Conservation (phyloP, 1,140 invertebrate species). For the Ephestia elutella region DNA sequence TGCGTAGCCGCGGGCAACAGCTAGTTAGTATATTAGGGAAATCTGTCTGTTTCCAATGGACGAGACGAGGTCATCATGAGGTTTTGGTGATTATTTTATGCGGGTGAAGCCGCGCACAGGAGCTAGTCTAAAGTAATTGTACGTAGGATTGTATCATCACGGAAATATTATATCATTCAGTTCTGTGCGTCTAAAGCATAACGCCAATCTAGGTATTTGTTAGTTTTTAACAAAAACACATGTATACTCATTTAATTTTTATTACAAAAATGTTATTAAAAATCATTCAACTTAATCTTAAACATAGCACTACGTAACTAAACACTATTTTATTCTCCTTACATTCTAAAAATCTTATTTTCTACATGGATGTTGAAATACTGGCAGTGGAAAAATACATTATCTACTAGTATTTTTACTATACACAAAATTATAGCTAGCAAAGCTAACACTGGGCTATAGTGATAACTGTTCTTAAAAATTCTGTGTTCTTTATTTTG, state of each 20-base stretch:
- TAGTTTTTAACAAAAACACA: constrained; percentile 15
- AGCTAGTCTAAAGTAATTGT: no score
- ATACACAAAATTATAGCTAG: constrained; percentile 28
- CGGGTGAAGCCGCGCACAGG: no score
- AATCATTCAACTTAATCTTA: constrained; percentile 70
- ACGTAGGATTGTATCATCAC: no score
- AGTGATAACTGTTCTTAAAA: constrained; percentile 9
- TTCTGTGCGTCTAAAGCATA: no score
- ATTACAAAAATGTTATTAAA: constrained; percentile 75
- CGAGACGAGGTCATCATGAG: no score
- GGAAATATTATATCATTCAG: no score
- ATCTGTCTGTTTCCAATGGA: no score
- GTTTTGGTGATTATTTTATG: no score
- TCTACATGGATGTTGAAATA: constrained; percentile 71
- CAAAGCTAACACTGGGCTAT: constrained; percentile 14
- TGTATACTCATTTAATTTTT: constrained; percentile 52
- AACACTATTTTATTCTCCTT: constrained; percentile 49
- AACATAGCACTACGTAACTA: constrained; percentile 33
- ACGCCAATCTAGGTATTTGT: no score
- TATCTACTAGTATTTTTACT: constrained; percentile 36
- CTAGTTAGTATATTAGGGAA: no score
- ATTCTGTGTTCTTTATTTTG: neutral
- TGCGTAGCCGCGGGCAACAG: no score
- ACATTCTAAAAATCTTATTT: constrained; percentile 39
- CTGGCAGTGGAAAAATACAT: constrained; percentile 75